Percentiles rank a stretch among this genome's conserved stretches.
Conservation (phyloP, 2,888 invertebrate species). For the Drosophila anomelani region DNA sequence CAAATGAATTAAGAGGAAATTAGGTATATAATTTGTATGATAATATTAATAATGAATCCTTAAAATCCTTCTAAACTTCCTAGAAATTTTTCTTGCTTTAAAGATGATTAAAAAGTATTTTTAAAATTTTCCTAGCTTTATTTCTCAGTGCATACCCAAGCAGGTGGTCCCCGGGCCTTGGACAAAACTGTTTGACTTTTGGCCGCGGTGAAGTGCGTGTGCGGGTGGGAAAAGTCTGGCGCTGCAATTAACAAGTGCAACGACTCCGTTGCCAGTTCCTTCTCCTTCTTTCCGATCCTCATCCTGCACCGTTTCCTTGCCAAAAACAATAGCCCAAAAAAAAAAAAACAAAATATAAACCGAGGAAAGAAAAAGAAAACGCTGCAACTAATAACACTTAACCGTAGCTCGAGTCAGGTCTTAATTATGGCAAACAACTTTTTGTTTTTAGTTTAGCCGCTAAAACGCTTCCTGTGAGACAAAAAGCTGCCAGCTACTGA, state of each 20-base stretch:
- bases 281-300: slow-evolving; percentile 3
- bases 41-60: not conserved
- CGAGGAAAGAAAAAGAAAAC: slow-evolving; percentile 1
- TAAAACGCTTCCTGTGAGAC: slow-evolving; percentile 63
- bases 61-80: not conserved
- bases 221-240: slow-evolving; percentile 40
- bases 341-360: not conserved
- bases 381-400: slow-evolving; percentile 75
- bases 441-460: slow-evolving; percentile 52
- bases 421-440: slow-evolving; percentile 75
- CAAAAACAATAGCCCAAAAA: slow-evolving; percentile 36
- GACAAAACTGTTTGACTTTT: slow-evolving; percentile 61
- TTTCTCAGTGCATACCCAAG: slow-evolving; percentile 14
- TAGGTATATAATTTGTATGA: too few species aligned
- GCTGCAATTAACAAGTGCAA: slow-evolving; percentile 53
- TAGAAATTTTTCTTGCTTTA: fast-evolving
- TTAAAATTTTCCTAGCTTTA: not conserved
- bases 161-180: slow-evolving; percentile 30
- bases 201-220: slow-evolving; percentile 31
- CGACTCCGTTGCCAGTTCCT: slow-evolving; percentile 34
- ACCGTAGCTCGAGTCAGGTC: slow-evolving; percentile 59
- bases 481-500: slow-evolving; percentile 69
- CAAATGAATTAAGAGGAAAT: not conserved
- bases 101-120: not conserved
- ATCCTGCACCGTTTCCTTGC: slow-evolving; percentile 29